Evolutionary conservation across 2,113 vertebrate species (phyloP), one percentile per base, ranked within the genome.

Genomic region (Brachyhypopomus gauderio): DNA sequence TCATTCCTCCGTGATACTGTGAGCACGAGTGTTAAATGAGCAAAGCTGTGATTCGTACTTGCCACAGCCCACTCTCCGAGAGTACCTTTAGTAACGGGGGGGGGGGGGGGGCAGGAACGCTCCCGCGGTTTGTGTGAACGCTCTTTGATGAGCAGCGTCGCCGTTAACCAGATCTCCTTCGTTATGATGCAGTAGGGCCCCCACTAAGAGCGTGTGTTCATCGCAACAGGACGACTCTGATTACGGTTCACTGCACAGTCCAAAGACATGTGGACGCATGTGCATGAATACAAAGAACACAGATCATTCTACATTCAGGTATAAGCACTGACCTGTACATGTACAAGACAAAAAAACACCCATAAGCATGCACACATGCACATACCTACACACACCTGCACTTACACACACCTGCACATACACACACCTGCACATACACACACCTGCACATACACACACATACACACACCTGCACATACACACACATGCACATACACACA

Each of bases 121-220:
- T 52, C 78, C 36, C 16, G 72, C 71, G 64, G 64, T 17, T 36
- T 67, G 64, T 38, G 41, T 56, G 16, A 67, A 67, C 27, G 19
- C 27, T 36, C 16, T 67, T 20, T 17, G n/a, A 74, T n/a, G 60
- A 81, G 56, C 72, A 75, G 71, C 16, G 20, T 63, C 6, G 27
- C 34, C 38, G 22, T 52, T 73, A 63, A 34, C 25, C 25, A 74
- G 41, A 67, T 1, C 4, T 58, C 45, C 38, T 74, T 66, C 60
- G 67, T 75, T 81, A 81, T 71, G 34, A 75, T 48, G 60, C 72
- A 81, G 60, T 45, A 74, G 62, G 23, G 45, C 20, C 2, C 25
- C 52, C 9, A n/a, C 59, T 73, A 30, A 63, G 30, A 81, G 48
- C 7, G 75, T 19, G 16, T 66, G 62, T 81, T 72, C 74, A 75